Percentiles rank a stretch among this genome's conserved stretches.
phyloP scores from a whole-genome alignment of 2,888 invertebrate genomes.

The Minunthozetes semirufus region DNA sequence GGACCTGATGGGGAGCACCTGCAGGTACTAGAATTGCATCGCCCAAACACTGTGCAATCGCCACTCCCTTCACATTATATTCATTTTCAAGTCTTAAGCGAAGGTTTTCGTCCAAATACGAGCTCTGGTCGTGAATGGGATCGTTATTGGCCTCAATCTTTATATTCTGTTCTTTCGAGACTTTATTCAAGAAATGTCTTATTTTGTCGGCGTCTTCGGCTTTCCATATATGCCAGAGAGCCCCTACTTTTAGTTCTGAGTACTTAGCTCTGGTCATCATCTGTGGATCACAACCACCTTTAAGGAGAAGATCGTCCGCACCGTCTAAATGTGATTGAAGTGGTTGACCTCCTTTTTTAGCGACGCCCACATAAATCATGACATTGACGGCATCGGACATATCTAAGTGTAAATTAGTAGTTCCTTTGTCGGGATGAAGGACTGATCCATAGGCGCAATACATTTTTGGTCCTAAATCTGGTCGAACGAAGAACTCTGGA shows the following conservation, averaged over 20 bases:
- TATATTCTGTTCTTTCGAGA: constrained; percentile 68
- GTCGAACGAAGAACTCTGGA: constrained; percentile 85
- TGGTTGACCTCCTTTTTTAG: constrained; percentile 57
- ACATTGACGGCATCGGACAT: constrained; percentile 96
- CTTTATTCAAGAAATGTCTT: constrained; percentile 81
- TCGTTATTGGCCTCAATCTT: constrained; percentile 81
- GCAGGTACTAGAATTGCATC: constrained; percentile 98
- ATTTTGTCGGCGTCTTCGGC: constrained; percentile 92
- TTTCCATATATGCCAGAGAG: constrained; percentile 96
- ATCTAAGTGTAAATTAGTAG: constrained; percentile 92
- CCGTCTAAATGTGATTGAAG: constrained; percentile 50
- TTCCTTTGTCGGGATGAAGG: constrained; percentile 65
- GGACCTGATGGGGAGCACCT: constrained; percentile 97
- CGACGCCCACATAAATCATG: constrained; percentile 90
- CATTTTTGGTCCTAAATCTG: constrained; percentile 96
- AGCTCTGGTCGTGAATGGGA: constrained; percentile 94
- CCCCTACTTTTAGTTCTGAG: constrained; percentile 74
- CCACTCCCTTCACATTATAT: constrained; percentile 88
- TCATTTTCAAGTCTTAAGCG: constrained; percentile 80
- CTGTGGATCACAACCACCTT: constrained; percentile 83
- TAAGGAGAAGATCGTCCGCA: constrained; percentile 79
- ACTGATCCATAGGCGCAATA: constrained; percentile 84
- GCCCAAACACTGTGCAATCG: constrained; percentile 89
- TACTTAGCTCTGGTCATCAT: constrained; percentile 71
- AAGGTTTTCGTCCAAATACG: constrained; percentile 81